These are phyloP conservation scores for Hydrotaea diabolus DNA, from an alignment of 2,888 invertebrate genomes.

Conservation along the genomic window DNA sequence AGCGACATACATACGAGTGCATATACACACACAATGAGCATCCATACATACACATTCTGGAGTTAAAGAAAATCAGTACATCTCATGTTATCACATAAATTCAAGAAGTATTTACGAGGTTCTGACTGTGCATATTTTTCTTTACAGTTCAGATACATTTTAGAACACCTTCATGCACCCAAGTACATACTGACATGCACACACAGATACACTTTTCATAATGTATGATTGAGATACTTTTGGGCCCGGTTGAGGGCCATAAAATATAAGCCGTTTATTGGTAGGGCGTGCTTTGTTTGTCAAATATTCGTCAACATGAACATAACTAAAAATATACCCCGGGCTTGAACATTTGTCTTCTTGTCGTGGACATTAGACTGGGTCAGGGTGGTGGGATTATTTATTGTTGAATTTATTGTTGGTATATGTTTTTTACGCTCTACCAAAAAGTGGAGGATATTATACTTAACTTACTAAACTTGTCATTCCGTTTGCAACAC, in stretches of 20 bases:
- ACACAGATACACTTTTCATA: not conserved
- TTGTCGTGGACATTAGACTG: no score
- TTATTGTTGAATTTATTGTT: no score
- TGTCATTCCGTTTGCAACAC: no score
- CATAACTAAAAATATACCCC: not conserved
- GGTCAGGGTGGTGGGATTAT: no score
- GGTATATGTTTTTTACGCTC: no score
- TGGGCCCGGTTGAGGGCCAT: constrained; percentile 40
- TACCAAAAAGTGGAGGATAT: no score
- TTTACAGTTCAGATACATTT: not conserved
- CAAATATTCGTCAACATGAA: constrained; percentile 51
- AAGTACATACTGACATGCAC: not conserved
- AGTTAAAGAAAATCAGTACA: constrained; percentile 37
- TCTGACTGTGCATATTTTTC: not conserved
- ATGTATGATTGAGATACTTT: not conserved
- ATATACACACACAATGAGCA: not conserved
- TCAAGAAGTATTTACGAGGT: not conserved
- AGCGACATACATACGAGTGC: not conserved
- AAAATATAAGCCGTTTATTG: constrained; percentile 26
- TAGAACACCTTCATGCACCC: not conserved
- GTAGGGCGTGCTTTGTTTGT: constrained; percentile 30
- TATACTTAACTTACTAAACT: no score
- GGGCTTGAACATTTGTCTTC: not conserved
- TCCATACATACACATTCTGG: not conserved
- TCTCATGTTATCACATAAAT: constrained; percentile 38